Evolutionary conservation across 2,797 vertebrate genomes (phyloP), one percentile per base, ranked within the genome.

Genomic region (Craterocephalus amniculus): DNA sequence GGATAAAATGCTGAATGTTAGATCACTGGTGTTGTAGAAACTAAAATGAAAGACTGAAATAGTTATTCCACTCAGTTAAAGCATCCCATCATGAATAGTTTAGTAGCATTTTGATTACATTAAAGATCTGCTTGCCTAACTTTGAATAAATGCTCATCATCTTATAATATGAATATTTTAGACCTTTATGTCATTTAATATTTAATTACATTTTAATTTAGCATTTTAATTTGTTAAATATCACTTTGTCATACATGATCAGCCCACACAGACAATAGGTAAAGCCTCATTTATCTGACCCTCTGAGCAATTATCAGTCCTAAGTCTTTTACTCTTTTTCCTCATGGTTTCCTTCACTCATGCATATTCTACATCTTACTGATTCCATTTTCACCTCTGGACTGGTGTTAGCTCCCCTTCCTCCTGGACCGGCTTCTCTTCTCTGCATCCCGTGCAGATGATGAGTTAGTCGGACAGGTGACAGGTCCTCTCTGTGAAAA

Each of bases 331-430:
- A 72, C 87, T 89, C 83, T 69, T 90, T 87, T 86, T 83, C 76
- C 84, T 90, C 88, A 87, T 92, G 92, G 86, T 89, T 82, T 81
- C 65, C 57, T 80, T 87, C 72, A 83, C 74, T 88, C 86, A 80
- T 89, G 86, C 90, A 90, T 88, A 79, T 34, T 49, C 63, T 91
- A 87, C 85, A 89, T 91, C 88, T 65, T 83, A 89, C 84, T 89
- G 85, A 83, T 86, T 92, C 87, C 83, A 88, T 89, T 92, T 91
- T 90, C 84, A 89, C 79, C 75, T 72, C 70, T 67, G 80, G 85
- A 74, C 78, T 60, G 51, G 45, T 58, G 72, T 72, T 72, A 74
- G 78, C 34, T 70, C 57, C 48, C 20, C 58, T 27, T 78, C 70
- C 59, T 74, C 59, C 75, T 64, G 71, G 68, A 64, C 73, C 77